Conservation (phyloP, 2,797 vertebrate genomes). For the Catostomus latipinnis region DNA sequence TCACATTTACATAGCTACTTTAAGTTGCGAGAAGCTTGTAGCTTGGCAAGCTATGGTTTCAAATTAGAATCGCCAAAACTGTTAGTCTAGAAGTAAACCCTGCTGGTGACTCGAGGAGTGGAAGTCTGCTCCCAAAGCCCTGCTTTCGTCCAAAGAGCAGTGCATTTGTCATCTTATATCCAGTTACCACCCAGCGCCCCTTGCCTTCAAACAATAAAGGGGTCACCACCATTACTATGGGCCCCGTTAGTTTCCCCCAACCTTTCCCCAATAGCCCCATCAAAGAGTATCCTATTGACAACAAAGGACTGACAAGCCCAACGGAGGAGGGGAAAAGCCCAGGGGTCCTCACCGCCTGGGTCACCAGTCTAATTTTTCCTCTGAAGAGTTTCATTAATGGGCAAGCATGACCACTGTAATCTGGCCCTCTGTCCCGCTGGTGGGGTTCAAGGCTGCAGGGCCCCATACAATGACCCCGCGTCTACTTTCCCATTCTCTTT, state of each 20-base stretch:
- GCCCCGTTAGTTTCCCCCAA: constrained; percentile 42
- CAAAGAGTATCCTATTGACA: constrained; percentile 61
- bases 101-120: background rate
- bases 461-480: constrained; percentile 56
- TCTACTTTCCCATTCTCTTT: constrained; percentile 56
- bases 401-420: constrained; percentile 56
- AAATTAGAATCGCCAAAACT: no score
- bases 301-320: constrained; percentile 62
- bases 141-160: constrained; percentile 24
- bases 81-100: constrained; percentile 5
- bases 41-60: no score
- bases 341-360: constrained; percentile 50
- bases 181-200: constrained; percentile 47
- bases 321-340: constrained; percentile 37
- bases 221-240: constrained; percentile 49
- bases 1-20: no score
- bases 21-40: no score
- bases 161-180: constrained; percentile 56
- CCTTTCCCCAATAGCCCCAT: constrained; percentile 54
- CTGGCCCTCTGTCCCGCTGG: constrained; percentile 42
- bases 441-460: constrained; percentile 52
- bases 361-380: constrained; percentile 62
- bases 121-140: background rate
- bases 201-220: constrained; percentile 51
- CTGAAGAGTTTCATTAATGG: constrained; percentile 65